phyloP scores from a whole-genome alignment of 2,113 vertebrate species.

The Tyto alba region DNA sequence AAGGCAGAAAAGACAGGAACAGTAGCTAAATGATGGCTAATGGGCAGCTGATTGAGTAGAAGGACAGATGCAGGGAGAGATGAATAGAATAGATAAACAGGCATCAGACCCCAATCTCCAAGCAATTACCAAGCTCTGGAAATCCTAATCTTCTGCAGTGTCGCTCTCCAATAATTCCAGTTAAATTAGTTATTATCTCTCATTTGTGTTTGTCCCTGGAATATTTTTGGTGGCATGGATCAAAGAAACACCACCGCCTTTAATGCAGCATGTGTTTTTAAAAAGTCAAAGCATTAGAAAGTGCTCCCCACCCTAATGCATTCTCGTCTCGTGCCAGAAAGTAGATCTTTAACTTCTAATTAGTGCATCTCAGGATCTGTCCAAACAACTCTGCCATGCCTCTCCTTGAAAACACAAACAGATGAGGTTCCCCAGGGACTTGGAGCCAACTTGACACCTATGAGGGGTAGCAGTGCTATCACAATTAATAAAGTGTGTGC shows the following conservation, averaged over 20 bases:
- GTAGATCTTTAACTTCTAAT: slow-evolving; percentile 65
- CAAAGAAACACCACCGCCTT: slow-evolving; percentile 44
- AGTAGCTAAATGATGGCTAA: slow-evolving; percentile 33
- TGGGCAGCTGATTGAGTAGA: slow-evolving; percentile 25
- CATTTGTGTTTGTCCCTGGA: slow-evolving; percentile 43
- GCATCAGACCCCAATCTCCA: slow-evolving; percentile 46
- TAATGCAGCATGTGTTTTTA: slow-evolving; percentile 14
- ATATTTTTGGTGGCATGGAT: slow-evolving; percentile 48
- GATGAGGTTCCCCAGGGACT: slow-evolving; percentile 31
- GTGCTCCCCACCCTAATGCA: slow-evolving; percentile 3
- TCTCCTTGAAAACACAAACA: slow-evolving; percentile 47
- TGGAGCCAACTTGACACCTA: background rate
- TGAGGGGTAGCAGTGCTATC: background rate
- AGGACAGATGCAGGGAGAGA: slow-evolving; percentile 54
- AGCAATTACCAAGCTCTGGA: slow-evolving; percentile 41
- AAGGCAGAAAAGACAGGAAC: background rate
- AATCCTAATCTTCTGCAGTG: slow-evolving; percentile 51
- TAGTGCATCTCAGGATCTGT: slow-evolving; percentile 48
- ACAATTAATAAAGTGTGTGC: background rate
- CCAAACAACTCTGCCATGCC: slow-evolving; percentile 37
- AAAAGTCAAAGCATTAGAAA: slow-evolving; percentile 44
- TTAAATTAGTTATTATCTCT: slow-evolving; percentile 61
- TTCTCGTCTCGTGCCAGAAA: background rate
- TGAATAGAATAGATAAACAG: slow-evolving; percentile 51
- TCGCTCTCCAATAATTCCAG: slow-evolving; percentile 50